These are phyloP conservation scores for Nomada hirtipes DNA, from an alignment of 2,888 invertebrate species.

Conservation along the genomic window DNA sequence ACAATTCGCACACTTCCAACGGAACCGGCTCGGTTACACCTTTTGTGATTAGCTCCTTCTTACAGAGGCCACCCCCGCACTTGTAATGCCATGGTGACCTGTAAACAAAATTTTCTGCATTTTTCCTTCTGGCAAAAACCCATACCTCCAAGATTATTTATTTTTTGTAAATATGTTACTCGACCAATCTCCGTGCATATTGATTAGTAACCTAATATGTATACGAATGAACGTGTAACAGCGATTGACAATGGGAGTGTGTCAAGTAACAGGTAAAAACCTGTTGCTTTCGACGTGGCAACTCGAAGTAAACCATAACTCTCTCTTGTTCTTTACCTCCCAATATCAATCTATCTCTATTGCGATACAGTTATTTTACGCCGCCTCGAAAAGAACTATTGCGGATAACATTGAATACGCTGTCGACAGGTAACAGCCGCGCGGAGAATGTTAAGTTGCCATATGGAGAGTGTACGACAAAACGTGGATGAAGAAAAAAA, in stretches of 20 bases:
- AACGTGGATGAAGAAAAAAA: too few relatives aligned
- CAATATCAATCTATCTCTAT: neutral
- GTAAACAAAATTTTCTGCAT: slow-evolving; percentile 12
- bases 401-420: too few relatives aligned
- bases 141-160: too few relatives aligned
- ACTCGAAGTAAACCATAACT: slow-evolving; percentile 33
- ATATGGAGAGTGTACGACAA: too few relatives aligned
- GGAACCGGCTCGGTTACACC: slow-evolving; percentile 71
- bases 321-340: neutral
- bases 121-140: neutral
- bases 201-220: neutral
- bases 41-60: slow-evolving; percentile 74
- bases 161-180: too few relatives aligned
- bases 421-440: too few relatives aligned
- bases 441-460: too few relatives aligned
- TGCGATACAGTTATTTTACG: too few relatives aligned
- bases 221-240: too few relatives aligned
- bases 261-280: slow-evolving; percentile 2
- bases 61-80: slow-evolving; percentile 78
- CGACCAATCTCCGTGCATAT: neutral
- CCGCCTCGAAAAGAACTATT: too few relatives aligned
- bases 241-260: too few relatives aligned
- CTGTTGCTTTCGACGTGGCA: slow-evolving; percentile 63
- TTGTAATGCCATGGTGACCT: slow-evolving; percentile 81
- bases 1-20: slow-evolving; percentile 88